A percentile compares a stretch with the other conserved stretches of the same genome.
Evolutionary conservation across 2,888 invertebrate genomes (phyloP).

Genomic region (Lycophotia porphyrea): DNA sequence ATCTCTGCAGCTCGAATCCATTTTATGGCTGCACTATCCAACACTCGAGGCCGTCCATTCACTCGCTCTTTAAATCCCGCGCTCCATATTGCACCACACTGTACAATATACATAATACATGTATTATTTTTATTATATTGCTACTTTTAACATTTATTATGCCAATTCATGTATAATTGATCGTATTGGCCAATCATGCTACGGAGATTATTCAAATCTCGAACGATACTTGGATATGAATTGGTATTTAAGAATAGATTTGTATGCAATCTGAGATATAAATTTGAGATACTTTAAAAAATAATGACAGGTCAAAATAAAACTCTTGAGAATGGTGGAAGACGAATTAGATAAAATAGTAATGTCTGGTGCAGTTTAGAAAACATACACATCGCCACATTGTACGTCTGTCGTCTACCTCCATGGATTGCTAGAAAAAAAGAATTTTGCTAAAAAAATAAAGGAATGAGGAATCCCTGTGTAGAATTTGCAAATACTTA

Average conservation of each 20-base stretch:
- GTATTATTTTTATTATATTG: slow-evolving; percentile 51
- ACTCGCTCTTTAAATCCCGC: slow-evolving; percentile 69
- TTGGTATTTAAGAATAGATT: slow-evolving; percentile 13
- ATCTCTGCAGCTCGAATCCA: slow-evolving; percentile 39
- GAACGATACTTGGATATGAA: not conserved
- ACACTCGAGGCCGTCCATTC: slow-evolving; percentile 68
- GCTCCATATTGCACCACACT: slow-evolving; percentile 60
- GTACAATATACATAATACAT: slow-evolving; percentile 44
- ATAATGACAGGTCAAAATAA: slow-evolving; percentile 4
- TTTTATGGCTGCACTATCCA: slow-evolving; percentile 44
- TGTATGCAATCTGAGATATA: not conserved
- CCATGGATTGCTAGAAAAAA: not conserved
- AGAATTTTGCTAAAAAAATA: not conserved
- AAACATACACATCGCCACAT: not conserved
- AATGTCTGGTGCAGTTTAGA: not conserved
- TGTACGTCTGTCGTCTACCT: not conserved
- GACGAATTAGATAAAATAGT: not conserved
- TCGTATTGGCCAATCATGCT: slow-evolving; percentile 31
- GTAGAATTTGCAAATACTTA: not conserved
- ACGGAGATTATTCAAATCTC: slow-evolving; percentile 27
- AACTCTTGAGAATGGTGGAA: not conserved
- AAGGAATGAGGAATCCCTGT: not conserved
- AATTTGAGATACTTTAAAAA: not conserved
- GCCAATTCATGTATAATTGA: slow-evolving; percentile 43
- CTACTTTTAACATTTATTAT: slow-evolving; percentile 43